A percentile compares a stretch with the other conserved stretches of the same genome.
These are phyloP conservation scores for Megaceryle maxima DNA, from an alignment of 2,113 vertebrate species.

Conservation along the genomic window DNA sequence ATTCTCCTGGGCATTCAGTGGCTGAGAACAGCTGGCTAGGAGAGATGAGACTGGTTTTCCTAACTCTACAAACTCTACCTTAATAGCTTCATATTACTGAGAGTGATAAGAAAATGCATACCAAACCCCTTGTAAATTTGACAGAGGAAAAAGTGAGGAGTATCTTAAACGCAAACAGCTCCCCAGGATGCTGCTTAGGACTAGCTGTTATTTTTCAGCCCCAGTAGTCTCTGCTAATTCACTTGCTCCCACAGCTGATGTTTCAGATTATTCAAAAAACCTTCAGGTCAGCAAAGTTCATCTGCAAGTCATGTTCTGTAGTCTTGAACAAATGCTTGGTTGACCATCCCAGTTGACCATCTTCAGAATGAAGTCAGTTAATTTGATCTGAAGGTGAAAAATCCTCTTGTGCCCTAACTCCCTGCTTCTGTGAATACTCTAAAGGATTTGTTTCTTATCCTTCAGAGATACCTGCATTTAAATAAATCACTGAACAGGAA, in stretches of 20 bases:
- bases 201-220: neutral
- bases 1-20: neutral
- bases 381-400: constrained; percentile 13
- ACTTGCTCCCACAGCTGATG: neutral
- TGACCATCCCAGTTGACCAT: neutral
- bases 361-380: neutral
- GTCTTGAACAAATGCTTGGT: neutral
- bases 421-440: neutral
- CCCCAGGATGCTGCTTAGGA: neutral
- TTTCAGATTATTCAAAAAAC: neutral
- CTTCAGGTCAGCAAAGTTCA: neutral
- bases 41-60: neutral
- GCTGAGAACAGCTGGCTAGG: neutral
- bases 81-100: neutral
- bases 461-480: constrained; percentile 39
- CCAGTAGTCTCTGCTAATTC: neutral
- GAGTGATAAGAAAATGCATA: neutral
- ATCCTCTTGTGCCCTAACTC: neutral
- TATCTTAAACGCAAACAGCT: neutral
- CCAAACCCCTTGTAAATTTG: neutral
- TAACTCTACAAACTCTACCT: neutral
- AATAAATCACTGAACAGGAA: constrained; percentile 47
- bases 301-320: neutral
- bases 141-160: neutral
- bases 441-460: neutral